Evolutionary conservation across 2,113 vertebrate species (phyloP).

Genomic region (Epinephelus lanceolatus): DNA sequence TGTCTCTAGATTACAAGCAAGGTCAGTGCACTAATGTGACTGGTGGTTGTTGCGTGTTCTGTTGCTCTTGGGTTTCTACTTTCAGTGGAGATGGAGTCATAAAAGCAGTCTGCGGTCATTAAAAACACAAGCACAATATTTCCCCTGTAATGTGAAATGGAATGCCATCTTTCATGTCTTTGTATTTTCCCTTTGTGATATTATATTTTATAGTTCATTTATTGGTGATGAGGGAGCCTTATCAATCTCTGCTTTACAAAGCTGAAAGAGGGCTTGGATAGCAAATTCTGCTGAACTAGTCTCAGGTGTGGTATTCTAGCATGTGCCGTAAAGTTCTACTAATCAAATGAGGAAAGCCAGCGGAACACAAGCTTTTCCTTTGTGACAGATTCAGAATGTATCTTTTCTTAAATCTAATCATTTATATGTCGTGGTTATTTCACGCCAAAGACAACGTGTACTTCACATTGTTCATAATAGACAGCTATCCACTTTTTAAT

Average conservation of each 20-base stretch:
- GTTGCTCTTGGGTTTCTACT: neutral
- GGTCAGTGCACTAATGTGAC: constrained; percentile 7
- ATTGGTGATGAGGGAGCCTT: constrained; percentile 58
- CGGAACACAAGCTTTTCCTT: constrained; percentile 31
- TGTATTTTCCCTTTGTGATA: constrained; percentile 52
- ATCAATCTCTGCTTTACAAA: constrained; percentile 51
- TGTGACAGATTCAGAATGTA: constrained; percentile 28
- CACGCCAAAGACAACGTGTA: neutral
- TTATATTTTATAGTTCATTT: constrained; percentile 63
- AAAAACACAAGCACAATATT: constrained; percentile 46
- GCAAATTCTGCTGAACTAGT: constrained; percentile 51
- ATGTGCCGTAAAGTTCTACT: constrained; percentile 48
- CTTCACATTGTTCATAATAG: neutral
- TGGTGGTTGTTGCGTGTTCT: neutral
- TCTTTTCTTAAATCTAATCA: constrained; percentile 31
- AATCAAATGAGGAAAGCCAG: constrained; percentile 48
- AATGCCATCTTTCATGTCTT: constrained; percentile 40
- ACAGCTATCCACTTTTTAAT: neutral
- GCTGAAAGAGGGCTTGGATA: constrained; percentile 29
- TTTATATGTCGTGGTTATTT: constrained; percentile 12
- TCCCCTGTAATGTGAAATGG: constrained; percentile 41
- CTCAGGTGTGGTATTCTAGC: constrained; percentile 50
- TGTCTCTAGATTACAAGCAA: constrained; percentile 20
- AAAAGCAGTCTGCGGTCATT: constrained; percentile 37
- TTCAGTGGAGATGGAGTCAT: constrained; percentile 25